A percentile compares a stretch with the other conserved stretches of the same genome.
Evolutionary conservation across 2,113 vertebrate species (phyloP).

Genomic region (Mirza zaza): DNA sequence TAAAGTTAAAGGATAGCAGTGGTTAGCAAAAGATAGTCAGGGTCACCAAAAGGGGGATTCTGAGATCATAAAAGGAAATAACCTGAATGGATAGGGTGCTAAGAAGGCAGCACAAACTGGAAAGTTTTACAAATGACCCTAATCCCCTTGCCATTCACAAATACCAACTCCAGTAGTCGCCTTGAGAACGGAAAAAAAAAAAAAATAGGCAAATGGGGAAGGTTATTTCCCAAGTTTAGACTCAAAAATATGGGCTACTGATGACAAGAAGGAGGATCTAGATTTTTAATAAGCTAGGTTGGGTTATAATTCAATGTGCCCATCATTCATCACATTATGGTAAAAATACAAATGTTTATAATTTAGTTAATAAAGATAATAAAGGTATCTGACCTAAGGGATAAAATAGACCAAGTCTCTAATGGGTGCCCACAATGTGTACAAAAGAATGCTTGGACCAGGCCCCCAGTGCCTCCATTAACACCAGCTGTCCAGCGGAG

Average conservation of each 20-base stretch:
- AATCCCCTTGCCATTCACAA: background rate
- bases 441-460: background rate
- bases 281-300: background rate
- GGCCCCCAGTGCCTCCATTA: background rate
- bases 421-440: background rate
- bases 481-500: background rate
- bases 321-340: background rate
- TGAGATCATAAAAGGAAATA: background rate
- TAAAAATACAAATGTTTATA: background rate
- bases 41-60: background rate
- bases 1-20: background rate
- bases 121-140: background rate
- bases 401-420: background rate
- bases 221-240: background rate
- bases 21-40: background rate
- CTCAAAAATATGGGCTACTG: background rate
- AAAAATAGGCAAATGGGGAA: background rate
- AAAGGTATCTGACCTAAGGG: background rate
- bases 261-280: background rate
- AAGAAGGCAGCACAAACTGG: background rate
- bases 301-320: background rate
- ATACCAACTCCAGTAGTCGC: background rate
- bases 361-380: background rate
- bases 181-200: background rate
- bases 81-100: background rate